phyloP scores from a whole-genome alignment of 2,888 invertebrate species.

The Dendrolimus pini region DNA sequence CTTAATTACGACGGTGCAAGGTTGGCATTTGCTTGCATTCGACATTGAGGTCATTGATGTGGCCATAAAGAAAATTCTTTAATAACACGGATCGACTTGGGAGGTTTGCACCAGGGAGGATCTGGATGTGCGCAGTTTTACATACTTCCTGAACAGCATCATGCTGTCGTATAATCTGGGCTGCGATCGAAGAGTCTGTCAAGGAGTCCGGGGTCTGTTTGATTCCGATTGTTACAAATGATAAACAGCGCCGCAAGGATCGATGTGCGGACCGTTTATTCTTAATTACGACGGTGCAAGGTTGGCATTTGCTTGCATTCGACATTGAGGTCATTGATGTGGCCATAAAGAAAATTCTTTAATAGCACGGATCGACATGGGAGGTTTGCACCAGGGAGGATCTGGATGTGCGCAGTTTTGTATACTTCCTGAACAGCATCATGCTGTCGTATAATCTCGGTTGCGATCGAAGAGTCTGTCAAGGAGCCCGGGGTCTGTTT shows the following conservation, averaged over 20 bases:
- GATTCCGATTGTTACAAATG: constrained; percentile 59
- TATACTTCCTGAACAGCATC: background rate
- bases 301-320: constrained; percentile 15
- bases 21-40: constrained; percentile 16
- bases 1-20: background rate
- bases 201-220: constrained; percentile 17
- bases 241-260: constrained; percentile 20
- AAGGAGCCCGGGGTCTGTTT: constrained; percentile 17
- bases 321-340: background rate
- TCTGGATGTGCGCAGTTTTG: background rate
- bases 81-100: constrained; percentile 41
- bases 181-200: no score
- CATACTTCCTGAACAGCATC: background rate
- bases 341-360: constrained; percentile 19
- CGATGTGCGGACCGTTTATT: constrained; percentile 1
- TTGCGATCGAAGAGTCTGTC: no score
- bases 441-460: no score
- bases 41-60: background rate
- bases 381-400: constrained; percentile 48
- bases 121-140: constrained; percentile 1
- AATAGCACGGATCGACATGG: constrained; percentile 41
- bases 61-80: constrained; percentile 19
- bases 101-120: constrained; percentile 49
- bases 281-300: background rate
- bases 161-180: no score